Conservation (phyloP, 2,113 vertebrate genomes). For the Lethenteron camtschaticum region DNA sequence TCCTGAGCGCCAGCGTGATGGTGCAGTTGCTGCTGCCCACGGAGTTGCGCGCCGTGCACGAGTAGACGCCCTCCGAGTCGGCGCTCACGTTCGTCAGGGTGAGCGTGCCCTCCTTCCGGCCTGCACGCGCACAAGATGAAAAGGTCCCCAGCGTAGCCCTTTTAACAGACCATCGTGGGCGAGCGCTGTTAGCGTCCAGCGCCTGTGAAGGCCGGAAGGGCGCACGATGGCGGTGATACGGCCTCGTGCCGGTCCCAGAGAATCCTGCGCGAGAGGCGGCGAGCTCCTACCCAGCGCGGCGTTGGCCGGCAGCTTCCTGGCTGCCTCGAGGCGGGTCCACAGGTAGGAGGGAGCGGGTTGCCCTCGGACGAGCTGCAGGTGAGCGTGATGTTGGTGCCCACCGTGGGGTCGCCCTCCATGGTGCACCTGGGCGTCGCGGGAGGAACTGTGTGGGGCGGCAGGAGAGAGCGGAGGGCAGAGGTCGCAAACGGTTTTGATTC, state of each 20-base stretch:
- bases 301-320: no score
- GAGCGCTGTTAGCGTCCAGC: no score
- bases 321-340: constrained; percentile 21
- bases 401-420: constrained; percentile 25
- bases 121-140: constrained; percentile 15
- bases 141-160: no score
- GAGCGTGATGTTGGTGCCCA: constrained; percentile 49
- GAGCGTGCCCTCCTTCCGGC: constrained; percentile 28
- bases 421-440: constrained; percentile 43
- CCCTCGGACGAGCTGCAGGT: constrained; percentile 46
- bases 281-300: no score
- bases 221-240: no score
- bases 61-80: constrained; percentile 46
- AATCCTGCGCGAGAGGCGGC: no score
- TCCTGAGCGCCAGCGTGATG: constrained; percentile 27
- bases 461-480: no score
- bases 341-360: constrained; percentile 41
- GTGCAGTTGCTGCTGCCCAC: constrained; percentile 33
- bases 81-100: constrained; percentile 39
- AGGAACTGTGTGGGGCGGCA: constrained; percentile 28
- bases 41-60: constrained; percentile 34
- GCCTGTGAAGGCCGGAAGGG: no score
- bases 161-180: no score
- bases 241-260: no score
- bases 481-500: no score